phyloP scores from a whole-genome alignment of 2,888 invertebrate genomes.

The Vannuccia rotundouncinata region DNA sequence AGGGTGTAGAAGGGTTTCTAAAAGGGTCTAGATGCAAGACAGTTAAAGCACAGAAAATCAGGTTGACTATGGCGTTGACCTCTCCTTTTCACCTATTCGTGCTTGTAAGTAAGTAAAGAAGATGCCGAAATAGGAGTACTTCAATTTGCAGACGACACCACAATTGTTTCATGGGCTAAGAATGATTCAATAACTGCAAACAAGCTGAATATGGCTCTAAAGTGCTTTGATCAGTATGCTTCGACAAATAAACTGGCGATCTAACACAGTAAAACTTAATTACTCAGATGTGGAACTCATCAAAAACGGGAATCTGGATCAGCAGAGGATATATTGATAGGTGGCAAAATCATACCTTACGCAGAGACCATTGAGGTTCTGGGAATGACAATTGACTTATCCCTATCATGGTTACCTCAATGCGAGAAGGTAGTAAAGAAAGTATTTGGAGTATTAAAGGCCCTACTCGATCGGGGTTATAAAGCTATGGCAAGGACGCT shows the following conservation, averaged over 20 bases:
- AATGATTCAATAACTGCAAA: constrained; percentile 11
- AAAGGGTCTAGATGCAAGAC: constrained; percentile 14
- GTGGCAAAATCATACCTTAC: background rate
- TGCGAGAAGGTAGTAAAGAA: background rate
- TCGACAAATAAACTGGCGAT: constrained; percentile 15
- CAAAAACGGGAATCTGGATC: constrained; percentile 16
- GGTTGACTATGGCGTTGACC: constrained; percentile 1
- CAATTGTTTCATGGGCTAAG: constrained; percentile 9
- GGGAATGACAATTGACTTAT: constrained; percentile 1
- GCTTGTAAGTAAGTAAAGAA: background rate
- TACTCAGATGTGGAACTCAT: constrained; percentile 16
- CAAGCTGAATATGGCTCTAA: constrained; percentile 23
- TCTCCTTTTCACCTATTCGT: constrained; percentile 11
- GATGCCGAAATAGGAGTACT: background rate
- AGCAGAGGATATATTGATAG: background rate
- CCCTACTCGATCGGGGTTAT: constrained; percentile 3
- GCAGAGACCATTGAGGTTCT: constrained; percentile 13
- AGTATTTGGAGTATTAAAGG: background rate
- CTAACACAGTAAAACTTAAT: constrained; percentile 13
- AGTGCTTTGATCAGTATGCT: constrained; percentile 6
- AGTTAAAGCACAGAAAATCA: constrained; percentile 11
- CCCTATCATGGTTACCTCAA: background rate
- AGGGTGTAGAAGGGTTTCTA: background rate
- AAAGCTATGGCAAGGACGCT: constrained; percentile 15
- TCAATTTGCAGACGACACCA: background rate